Evolutionary conservation across 2,888 invertebrate species (phyloP).

Genomic region (Pyrocoelia pectoralis): DNA sequence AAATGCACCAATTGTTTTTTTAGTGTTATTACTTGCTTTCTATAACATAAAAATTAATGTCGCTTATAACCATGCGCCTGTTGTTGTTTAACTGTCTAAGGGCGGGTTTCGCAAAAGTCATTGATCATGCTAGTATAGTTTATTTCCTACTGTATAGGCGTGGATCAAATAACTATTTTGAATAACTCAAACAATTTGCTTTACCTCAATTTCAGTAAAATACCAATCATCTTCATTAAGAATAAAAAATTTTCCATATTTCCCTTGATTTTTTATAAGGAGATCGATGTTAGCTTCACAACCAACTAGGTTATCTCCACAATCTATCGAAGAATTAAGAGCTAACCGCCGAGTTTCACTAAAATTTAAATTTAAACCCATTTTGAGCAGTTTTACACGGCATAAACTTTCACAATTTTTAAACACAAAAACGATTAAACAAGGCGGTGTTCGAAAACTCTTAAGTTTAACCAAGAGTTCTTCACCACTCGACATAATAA

Average conservation of each 20-base stretch:
- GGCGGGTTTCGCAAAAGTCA: too few relatives aligned
- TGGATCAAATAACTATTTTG: too few relatives aligned
- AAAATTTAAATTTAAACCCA: conserved; percentile 24
- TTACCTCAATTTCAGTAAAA: conserved; percentile 54
- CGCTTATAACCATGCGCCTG: not conserved
- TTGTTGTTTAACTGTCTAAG: too few relatives aligned
- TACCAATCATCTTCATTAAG: conserved; percentile 60
- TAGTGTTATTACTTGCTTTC: conserved; percentile 40
- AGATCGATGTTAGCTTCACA: conserved; percentile 48
- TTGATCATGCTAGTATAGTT: too few relatives aligned
- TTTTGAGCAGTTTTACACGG: not conserved
- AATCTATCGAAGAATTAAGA: conserved; percentile 57
- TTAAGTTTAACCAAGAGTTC: conserved; percentile 48
- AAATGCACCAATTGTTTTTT: conserved; percentile 52
- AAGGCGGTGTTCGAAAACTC: conserved; percentile 54
- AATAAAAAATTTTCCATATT: conserved; percentile 57
- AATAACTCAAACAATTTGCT: too few relatives aligned
- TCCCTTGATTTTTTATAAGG: conserved; percentile 56
- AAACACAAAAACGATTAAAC: conserved; percentile 50
- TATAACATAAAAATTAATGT: conserved; percentile 22
- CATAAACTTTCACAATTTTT: conserved; percentile 36
- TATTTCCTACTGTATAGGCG: too few relatives aligned
- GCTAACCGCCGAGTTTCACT: conserved; percentile 42
- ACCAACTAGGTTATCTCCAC: conserved; percentile 58
- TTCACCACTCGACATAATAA: conserved; percentile 52